These are phyloP conservation scores for Oenanthe melanoleuca DNA, from an alignment of 2,113 vertebrate species.

Conservation along the genomic window DNA sequence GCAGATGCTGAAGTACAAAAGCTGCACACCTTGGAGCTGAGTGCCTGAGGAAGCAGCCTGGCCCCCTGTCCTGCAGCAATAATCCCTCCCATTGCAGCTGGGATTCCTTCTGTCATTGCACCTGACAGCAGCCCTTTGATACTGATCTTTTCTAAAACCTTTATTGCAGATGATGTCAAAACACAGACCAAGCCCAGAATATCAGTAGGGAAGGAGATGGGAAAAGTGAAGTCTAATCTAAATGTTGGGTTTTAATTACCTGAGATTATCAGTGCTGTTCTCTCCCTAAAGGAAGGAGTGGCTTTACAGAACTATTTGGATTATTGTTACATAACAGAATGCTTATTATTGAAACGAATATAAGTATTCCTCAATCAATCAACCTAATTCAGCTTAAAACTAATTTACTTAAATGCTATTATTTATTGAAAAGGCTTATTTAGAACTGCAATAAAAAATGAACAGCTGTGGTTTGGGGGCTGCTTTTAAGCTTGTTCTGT, in stretches of 20 bases:
- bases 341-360: not conserved
- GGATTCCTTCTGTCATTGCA: not conserved
- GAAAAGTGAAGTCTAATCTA: not conserved
- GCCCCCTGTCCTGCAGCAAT: not conserved
- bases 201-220: not conserved
- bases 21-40: not conserved
- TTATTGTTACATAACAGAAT: not conserved
- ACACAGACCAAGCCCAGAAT: not conserved
- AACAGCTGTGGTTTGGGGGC: not conserved
- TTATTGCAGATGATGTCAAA: not conserved
- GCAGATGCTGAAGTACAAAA: not conserved
- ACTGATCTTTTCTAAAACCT: not conserved
- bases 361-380: not conserved
- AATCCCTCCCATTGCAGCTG: not conserved
- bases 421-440: not conserved
- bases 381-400: not conserved
- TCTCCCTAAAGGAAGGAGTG: not conserved
- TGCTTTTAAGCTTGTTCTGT: not conserved
- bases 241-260: not conserved
- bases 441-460: not conserved
- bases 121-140: not conserved
- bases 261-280: not conserved
- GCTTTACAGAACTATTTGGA: not conserved
- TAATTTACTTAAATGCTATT: not conserved
- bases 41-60: not conserved